Evolutionary conservation across 2,797 vertebrate genomes (phyloP).

Genomic region (Onychomys torridus): DNA sequence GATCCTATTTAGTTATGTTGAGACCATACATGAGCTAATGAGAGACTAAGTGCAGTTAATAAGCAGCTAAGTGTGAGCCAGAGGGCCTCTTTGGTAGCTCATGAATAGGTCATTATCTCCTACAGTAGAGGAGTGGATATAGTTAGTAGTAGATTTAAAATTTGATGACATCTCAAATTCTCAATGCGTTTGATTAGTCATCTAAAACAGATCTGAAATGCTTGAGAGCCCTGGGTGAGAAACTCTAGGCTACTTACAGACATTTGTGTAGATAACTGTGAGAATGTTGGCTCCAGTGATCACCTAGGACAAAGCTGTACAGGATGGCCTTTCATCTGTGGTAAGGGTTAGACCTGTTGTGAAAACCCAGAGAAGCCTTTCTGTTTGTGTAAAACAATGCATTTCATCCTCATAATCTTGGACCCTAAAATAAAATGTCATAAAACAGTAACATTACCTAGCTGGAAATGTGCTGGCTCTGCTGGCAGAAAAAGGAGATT

Average conservation of each 20-base stretch:
- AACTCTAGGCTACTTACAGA: background rate
- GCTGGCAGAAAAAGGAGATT: background rate
- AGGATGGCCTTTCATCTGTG: accelerated
- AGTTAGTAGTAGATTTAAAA: background rate
- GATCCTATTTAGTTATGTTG: background rate
- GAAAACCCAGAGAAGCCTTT: background rate
- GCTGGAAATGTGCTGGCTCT: background rate
- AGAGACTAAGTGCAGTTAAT: background rate
- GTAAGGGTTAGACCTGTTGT: background rate
- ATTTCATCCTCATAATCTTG: background rate
- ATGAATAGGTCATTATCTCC: background rate
- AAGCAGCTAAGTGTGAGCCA: background rate
- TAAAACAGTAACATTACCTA: background rate
- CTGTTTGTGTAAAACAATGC: background rate
- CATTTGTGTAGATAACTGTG: background rate
- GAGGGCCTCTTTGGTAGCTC: background rate
- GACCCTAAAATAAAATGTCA: background rate
- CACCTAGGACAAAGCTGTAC: background rate
- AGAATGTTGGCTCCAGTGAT: background rate
- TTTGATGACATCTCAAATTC: background rate
- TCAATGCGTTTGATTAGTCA: background rate
- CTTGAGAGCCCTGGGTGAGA: background rate
- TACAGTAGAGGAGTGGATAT: background rate
- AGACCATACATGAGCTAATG: background rate
- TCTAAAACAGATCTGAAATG: background rate